A percentile compares a stretch with the other conserved stretches of the same genome.
Evolutionary conservation across 2,888 invertebrate species (phyloP).

Genomic region (Hipparchia semele): DNA sequence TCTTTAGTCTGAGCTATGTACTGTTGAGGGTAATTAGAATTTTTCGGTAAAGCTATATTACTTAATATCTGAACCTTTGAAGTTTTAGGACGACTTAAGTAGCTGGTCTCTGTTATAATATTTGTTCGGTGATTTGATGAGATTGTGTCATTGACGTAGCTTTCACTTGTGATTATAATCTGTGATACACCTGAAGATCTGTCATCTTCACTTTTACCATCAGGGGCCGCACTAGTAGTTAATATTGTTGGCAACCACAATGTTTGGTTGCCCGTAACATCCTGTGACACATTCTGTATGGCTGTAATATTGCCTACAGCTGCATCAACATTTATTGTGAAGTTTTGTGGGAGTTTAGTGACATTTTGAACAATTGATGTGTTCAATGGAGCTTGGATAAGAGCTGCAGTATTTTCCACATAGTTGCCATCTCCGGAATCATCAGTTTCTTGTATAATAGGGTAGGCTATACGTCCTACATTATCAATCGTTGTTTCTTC

Average conservation of each 20-base stretch:
- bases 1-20: constrained; percentile 70
- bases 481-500: constrained; percentile 70
- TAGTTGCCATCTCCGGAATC: constrained; percentile 70
- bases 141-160: constrained; percentile 67
- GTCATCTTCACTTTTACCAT: constrained; percentile 68
- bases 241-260: constrained; percentile 78
- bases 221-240: constrained; percentile 65
- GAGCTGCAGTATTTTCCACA: constrained; percentile 68
- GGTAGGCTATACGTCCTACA: constrained; percentile 70
- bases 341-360: constrained; percentile 75
- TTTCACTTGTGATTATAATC: constrained; percentile 77
- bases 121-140: constrained; percentile 65
- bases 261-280: constrained; percentile 68
- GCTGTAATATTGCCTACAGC: constrained; percentile 75
- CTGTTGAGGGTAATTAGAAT: constrained; percentile 67
- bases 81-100: constrained; percentile 65
- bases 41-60: constrained; percentile 77
- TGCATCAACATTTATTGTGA: constrained; percentile 77
- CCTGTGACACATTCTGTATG: constrained; percentile 76
- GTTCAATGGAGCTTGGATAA: constrained; percentile 72
- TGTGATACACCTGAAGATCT: constrained; percentile 67
- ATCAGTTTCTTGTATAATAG: constrained; percentile 71
- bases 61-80: constrained; percentile 80
- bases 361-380: constrained; percentile 78
- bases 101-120: constrained; percentile 71